A percentile compares a stretch with the other conserved stretches of the same genome.
Conservation (phyloP, 1,140 invertebrate genomes). For the Xylocopa sonorina region DNA sequence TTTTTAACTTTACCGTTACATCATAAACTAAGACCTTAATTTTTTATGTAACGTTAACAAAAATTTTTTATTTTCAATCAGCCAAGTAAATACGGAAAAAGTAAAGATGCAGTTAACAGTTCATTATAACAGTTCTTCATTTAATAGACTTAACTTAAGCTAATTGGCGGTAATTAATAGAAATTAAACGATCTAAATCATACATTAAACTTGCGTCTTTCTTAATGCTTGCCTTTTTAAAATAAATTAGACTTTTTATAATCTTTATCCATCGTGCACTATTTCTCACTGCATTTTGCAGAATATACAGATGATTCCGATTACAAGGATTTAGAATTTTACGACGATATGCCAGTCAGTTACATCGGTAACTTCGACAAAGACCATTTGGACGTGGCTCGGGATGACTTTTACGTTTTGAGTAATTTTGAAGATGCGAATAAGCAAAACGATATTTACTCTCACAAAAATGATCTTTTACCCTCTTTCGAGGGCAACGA, state of each 20-base stretch:
- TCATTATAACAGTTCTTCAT: constrained; percentile 10
- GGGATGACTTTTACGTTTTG: constrained; percentile 70
- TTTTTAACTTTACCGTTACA: background rate
- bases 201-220: background rate
- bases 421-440: constrained; percentile 52
- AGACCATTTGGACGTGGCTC: constrained; percentile 18
- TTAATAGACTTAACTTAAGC: constrained; percentile 37
- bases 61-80: background rate
- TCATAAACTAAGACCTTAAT: background rate
- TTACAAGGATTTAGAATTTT: constrained; percentile 69
- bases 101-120: background rate
- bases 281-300: constrained; percentile 41
- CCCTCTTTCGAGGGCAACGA: constrained; percentile 14
- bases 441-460: constrained; percentile 19
- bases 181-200: constrained; percentile 36
- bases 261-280: background rate
- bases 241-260: background rate
- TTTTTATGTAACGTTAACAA: background rate
- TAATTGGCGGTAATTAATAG: constrained; percentile 53
- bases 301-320: constrained; percentile 73
- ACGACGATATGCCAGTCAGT: constrained; percentile 61
- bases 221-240: constrained; percentile 8
- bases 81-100: background rate
- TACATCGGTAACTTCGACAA: constrained; percentile 42
- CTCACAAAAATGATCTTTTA: constrained; percentile 19